Percentiles rank a stretch among this genome's conserved stretches.
Conservation (phyloP, 2,888 invertebrate species). For the Didymodactylos carnosus region DNA sequence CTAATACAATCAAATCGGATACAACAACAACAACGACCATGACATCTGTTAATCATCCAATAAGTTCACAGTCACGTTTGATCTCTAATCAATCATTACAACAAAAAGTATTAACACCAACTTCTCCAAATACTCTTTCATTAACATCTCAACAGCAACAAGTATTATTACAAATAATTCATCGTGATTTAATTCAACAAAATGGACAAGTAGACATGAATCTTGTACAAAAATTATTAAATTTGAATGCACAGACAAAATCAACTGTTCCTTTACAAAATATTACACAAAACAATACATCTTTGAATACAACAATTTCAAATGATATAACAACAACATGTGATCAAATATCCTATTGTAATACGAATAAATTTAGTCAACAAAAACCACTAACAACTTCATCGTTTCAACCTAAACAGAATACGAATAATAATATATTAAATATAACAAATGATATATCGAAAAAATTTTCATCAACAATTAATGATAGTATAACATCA, state of each 20-base stretch:
- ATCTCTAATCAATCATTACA: too few relatives aligned
- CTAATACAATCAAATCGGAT: too few relatives aligned
- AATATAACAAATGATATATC: too few relatives aligned
- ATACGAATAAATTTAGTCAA: too few relatives aligned
- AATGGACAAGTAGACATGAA: background rate
- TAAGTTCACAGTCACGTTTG: too few relatives aligned
- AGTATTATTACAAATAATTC: background rate
- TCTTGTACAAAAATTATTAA: background rate
- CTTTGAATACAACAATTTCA: background rate
- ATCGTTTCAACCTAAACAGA: too few relatives aligned
- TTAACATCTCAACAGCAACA: background rate
- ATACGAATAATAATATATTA: too few relatives aligned
- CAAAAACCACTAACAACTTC: too few relatives aligned
- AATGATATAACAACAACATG: background rate
- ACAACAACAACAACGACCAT: too few relatives aligned
- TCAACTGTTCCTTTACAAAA: background rate
- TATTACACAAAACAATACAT: background rate
- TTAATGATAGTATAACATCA: background rate
- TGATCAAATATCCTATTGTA: background rate
- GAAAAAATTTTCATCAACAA: too few relatives aligned
- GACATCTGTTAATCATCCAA: too few relatives aligned
- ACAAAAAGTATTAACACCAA: background rate
- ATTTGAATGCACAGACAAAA: background rate
- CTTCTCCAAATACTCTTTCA: background rate
- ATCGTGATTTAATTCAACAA: background rate